phyloP scores from a whole-genome alignment of 2,113 vertebrate genomes.

The Rallus limicola region DNA sequence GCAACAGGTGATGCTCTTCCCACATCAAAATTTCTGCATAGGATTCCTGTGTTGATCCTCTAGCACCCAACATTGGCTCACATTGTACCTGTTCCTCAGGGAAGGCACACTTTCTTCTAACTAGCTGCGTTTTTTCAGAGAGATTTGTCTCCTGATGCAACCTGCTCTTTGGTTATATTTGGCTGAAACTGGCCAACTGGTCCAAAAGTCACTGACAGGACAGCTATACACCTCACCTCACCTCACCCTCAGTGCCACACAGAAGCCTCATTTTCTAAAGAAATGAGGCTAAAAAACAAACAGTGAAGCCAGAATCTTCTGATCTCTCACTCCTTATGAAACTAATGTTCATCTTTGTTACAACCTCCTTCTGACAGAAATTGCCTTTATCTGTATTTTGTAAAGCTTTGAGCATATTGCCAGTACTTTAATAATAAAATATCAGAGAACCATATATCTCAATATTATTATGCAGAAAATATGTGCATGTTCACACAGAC shows the following conservation, averaged over 20 bases:
- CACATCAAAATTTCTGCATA: background rate
- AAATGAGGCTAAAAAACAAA: constrained; percentile 31
- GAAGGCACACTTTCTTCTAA: background rate
- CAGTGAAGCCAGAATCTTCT: background rate
- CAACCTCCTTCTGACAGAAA: constrained; percentile 42
- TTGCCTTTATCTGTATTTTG: constrained; percentile 56
- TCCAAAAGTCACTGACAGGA: background rate
- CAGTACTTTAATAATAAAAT: constrained; percentile 61
- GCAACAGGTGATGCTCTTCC: background rate
- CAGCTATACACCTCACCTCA: background rate
- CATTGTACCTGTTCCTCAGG: background rate
- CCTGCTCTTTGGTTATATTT: background rate
- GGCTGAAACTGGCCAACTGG: background rate
- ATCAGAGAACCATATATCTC: constrained; percentile 42
- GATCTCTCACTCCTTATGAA: constrained; percentile 5
- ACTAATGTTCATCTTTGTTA: constrained; percentile 28
- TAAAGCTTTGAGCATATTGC: constrained; percentile 58
- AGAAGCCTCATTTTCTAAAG: background rate
- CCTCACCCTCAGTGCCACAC: background rate
- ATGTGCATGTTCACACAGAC: constrained; percentile 63
- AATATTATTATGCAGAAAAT: constrained; percentile 61
- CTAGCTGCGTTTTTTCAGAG: background rate
- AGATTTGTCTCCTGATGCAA: background rate
- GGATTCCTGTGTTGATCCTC: background rate
- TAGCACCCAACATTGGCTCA: background rate